Evolutionary conservation across 2,113 vertebrate genomes (phyloP), one percentile per base, ranked within the genome.

Genomic region (Dendrocopos noguchii): DNA sequence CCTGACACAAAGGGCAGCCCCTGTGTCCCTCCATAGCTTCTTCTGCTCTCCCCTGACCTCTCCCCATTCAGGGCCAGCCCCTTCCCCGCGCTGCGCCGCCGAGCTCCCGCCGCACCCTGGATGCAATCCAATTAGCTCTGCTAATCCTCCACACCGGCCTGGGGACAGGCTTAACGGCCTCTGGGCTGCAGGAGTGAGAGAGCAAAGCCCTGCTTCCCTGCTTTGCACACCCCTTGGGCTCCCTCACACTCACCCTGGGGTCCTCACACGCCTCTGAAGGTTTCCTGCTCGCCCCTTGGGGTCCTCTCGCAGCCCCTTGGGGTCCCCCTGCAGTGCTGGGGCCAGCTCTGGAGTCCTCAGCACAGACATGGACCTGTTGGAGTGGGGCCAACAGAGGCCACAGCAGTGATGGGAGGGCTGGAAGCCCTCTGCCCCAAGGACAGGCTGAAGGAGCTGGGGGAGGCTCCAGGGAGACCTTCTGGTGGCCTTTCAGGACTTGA

Each of bases 51-150:
- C 53, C 33, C 82, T 53, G 78, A 42, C 59, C 64, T 76, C 42
- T 39, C n/a, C 18, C 11, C 18, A 2, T 29, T 68, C 34, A 42
- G 65, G 65, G 15, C 36, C 63, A 25, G 34, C 1, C 4, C 59
- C 59, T 72, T 22, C 53, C 73, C 10, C 10, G 22, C 15, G 61
- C 67, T 17, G n/a, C 1, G 12, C 63, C 0, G 7, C 55, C 0
- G 5, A 90, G 53, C 46, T 61, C 12, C 0, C 4, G 1, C 13
- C 7, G 19, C 65, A 33, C 50, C 70, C 8, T 1, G 14, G 77
- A 46, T 44, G 28, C 77, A 90, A 90, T 33, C 60, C 91, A 68
- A 21, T 65, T 60, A 73, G 14, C 60, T 5, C 0, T 6, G 50
- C 74, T 59, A 47, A 72, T 73, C 79, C n/a, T 44, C n/a, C 22